Conservation (phyloP, 2,797 vertebrate species). For the Sternarchorhynchus goeldii region DNA sequence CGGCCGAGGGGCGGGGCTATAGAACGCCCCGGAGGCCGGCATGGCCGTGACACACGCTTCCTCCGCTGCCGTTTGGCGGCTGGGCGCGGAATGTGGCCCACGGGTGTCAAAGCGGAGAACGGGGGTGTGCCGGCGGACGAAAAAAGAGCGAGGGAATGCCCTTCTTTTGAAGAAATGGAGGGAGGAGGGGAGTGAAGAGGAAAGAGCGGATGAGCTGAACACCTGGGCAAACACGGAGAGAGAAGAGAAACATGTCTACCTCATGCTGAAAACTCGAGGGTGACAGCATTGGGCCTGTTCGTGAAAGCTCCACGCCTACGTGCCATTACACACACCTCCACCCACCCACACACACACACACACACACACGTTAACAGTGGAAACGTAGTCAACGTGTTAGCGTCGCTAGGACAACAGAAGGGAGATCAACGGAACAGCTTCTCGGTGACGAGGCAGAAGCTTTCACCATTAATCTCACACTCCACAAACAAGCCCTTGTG, state of each 20-base stretch:
- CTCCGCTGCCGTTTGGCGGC: conserved; percentile 70
- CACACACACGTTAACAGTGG: conserved; percentile 45
- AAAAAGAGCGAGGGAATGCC: conserved; percentile 51
- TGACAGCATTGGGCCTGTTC: conserved; percentile 57
- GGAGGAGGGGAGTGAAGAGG: conserved; percentile 8
- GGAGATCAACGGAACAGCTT: conserved; percentile 25
- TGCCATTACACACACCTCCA: conserved; percentile 55
- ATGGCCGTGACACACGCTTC: conserved; percentile 72
- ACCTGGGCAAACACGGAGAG: conserved; percentile 64
- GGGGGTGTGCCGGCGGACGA: conserved; percentile 50
- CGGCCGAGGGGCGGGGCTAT: conserved; percentile 56
- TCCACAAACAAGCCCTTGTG: conserved; percentile 10
- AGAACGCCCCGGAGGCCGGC: conserved; percentile 31
- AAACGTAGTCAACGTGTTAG: conserved; percentile 38
- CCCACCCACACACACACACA: conserved; percentile 20
- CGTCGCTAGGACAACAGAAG: conserved; percentile 47
- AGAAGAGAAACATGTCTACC: conserved; percentile 45
- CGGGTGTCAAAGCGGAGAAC: conserved; percentile 63
- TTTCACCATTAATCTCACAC: conserved; percentile 18
- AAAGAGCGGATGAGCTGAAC: conserved; percentile 49
- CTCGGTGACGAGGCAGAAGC: background rate
- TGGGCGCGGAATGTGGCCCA: conserved; percentile 69
- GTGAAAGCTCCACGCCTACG: conserved; percentile 67
- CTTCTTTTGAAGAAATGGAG: conserved; percentile 24
- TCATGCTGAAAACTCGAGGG: conserved; percentile 61